phyloP scores from a whole-genome alignment of 2,113 vertebrate species.

The Peromyscus leucopus region DNA sequence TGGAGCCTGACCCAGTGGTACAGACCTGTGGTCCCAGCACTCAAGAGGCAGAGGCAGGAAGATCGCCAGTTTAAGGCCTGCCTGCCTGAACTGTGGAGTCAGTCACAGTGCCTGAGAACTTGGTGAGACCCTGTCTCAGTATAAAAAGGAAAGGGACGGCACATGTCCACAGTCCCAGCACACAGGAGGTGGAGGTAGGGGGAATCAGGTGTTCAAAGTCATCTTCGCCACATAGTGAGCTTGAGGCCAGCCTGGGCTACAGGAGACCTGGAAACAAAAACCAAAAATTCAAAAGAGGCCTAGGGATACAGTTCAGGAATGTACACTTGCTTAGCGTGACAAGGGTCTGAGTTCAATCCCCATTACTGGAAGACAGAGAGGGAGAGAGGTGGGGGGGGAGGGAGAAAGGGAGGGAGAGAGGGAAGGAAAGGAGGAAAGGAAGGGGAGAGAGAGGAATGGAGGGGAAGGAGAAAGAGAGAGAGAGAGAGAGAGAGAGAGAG shows the following conservation, averaged over 20 bases:
- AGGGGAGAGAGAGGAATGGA: too few species aligned
- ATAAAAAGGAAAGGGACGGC: background rate
- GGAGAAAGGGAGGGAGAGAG: rapidly evolving
- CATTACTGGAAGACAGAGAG: too few species aligned
- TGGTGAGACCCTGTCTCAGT: background rate
- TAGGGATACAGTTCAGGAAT: background rate
- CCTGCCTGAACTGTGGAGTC: background rate
- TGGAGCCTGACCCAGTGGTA: background rate
- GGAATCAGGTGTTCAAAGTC: background rate
- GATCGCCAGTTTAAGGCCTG: background rate
- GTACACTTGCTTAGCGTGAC: background rate
- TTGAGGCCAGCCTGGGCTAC: background rate
- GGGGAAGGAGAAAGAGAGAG: background rate
- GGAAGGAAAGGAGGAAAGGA: background rate
- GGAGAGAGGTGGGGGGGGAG: rapidly evolving
- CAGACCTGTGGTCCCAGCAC: background rate
- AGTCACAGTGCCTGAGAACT: background rate
- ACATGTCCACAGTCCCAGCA: too few species aligned
- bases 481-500: too few species aligned
- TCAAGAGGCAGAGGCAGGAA: background rate
- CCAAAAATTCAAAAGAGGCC: background rate
- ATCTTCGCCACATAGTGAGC: background rate
- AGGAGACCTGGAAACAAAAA: background rate
- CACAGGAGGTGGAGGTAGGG: background rate
- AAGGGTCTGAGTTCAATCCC: background rate